These are phyloP conservation scores for Schrankia costaestrigalis DNA, from an alignment of 2,888 invertebrate genomes.

Conservation along the genomic window DNA sequence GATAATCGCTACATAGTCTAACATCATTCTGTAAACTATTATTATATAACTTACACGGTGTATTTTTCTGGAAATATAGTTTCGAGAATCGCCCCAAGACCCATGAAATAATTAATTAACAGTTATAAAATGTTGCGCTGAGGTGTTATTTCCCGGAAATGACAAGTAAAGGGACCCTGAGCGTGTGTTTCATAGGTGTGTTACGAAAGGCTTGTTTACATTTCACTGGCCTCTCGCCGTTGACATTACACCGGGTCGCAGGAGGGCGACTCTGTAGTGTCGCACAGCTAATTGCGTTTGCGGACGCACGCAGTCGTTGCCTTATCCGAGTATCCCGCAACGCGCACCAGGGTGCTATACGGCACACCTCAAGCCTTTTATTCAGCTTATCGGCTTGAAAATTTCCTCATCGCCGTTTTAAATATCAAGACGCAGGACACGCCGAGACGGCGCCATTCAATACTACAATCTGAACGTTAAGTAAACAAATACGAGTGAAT, in stretches of 20 bases:
- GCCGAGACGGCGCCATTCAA: conserved; percentile 23
- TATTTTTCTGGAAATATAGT: conserved; percentile 33
- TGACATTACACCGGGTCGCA: conserved; percentile 44
- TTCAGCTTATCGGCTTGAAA: conserved; percentile 5
- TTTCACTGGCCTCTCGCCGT: conserved; percentile 35
- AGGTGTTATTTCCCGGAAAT: conserved; percentile 60
- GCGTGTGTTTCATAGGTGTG: conserved; percentile 35
- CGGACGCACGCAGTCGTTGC: conserved; percentile 17
- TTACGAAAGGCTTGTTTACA: conserved; percentile 44
- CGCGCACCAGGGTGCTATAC: conserved; percentile 16
- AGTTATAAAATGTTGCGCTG: conserved; percentile 29
- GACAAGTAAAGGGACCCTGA: conserved; percentile 32
- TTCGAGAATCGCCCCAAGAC: conserved; percentile 16
- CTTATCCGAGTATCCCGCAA: conserved; percentile 14
- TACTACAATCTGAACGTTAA: conserved; percentile 20
- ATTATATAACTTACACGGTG: conserved; percentile 32
- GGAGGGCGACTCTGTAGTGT: conserved; percentile 11
- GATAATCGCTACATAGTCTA: conserved; percentile 24
- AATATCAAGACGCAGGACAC: conserved; percentile 15
- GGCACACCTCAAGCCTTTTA: conserved; percentile 7
- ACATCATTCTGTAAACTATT: conserved; percentile 30
- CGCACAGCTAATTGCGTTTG: conserved; percentile 26
- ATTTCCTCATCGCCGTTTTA: conserved; percentile 13
- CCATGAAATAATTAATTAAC: conserved; percentile 40
- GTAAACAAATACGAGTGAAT: conserved; percentile 49